Base-by-base conservation (phyloP, 2,797 vertebrate species). In the Dendrocincla tyrannina region DNA sequence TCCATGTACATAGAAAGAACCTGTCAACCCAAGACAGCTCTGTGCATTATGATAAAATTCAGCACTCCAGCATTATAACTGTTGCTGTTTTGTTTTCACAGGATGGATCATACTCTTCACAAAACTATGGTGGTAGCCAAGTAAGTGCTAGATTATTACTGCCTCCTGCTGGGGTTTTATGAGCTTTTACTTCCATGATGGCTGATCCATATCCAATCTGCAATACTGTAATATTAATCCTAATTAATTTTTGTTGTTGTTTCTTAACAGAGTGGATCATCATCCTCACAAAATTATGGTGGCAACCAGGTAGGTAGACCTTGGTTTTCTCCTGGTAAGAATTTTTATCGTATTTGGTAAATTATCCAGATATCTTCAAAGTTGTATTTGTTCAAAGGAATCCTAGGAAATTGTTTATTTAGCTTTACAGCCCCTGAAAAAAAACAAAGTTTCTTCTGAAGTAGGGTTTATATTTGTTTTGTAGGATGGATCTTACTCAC, bases 251-350 rank as follows among this genome's bases (percentile, higher is more conserved):
- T 63, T 75, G 2, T 18, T 52, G 28, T 30, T 52, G 50, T 52
- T 52, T 52, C 28, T 30, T 52, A 52, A 11, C 28, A 52, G 96
- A 18, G 91, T 70, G 94, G 81, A 88, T 90, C 95, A 70, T 85
- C 93, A 24, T 95, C 42, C 11, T 95, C 91, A 23, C 89, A 95
- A 88, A 83, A 13, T 81, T 95, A 96, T 15, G 94, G 92, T 67
- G 27, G 62, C 63, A 82, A 30, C 19, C 94, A 93, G 89, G 96
- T 96, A 90, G 18, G 85, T 37, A 81, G 50, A 58, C n/a, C 11
- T 70, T 80, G 17, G 82, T 76, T 83, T 87, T 70, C 5, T 87
- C 4, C n/a, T 74, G 8, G 3, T 62, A 74, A 82, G 23, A 69
- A 47, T 59, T 91, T 66, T 80, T 53, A 44, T 32, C 4, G 1